Evolutionary conservation across 2,113 vertebrate species (phyloP).

Genomic region (Pipra filicauda): DNA sequence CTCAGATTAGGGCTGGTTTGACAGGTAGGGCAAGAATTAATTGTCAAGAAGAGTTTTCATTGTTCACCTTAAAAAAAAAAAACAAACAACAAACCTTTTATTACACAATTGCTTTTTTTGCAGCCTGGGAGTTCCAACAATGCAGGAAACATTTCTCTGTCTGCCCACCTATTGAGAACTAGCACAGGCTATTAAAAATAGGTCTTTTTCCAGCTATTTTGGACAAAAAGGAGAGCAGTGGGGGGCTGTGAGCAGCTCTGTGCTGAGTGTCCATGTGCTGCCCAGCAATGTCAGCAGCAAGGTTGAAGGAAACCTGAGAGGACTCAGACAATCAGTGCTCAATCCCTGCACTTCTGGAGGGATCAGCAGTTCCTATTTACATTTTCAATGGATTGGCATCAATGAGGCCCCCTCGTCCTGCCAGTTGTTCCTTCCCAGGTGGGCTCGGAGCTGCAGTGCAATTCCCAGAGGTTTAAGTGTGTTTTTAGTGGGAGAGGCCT

Average conservation of each 20-base stretch:
- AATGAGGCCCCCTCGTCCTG: neutral
- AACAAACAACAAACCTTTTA: neutral
- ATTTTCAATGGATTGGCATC: neutral
- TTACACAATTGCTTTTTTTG: neutral
- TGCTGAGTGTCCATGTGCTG: neutral
- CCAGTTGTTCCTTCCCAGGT: neutral
- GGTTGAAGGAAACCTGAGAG: conserved; percentile 37
- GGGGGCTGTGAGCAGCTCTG: neutral
- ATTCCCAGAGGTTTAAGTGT: neutral
- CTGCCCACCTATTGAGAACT: neutral
- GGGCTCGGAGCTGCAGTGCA: neutral
- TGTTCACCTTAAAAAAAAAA: neutral
- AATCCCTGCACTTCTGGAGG: neutral
- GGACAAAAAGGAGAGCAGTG: neutral
- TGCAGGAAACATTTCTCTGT: rapidly evolving
- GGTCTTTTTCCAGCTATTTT: neutral
- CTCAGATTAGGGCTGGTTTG: neutral
- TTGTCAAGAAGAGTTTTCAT: neutral
- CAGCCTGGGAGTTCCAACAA: neutral
- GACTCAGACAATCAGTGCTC: neutral
- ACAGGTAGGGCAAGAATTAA: neutral
- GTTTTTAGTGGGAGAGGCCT: neutral
- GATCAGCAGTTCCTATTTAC: conserved; percentile 2
- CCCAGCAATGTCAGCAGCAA: neutral
- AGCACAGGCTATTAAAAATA: neutral